Percentiles rank a stretch among this genome's conserved stretches.
phyloP scores from a whole-genome alignment of 2,888 invertebrate species.

The Anodontia alba region DNA sequence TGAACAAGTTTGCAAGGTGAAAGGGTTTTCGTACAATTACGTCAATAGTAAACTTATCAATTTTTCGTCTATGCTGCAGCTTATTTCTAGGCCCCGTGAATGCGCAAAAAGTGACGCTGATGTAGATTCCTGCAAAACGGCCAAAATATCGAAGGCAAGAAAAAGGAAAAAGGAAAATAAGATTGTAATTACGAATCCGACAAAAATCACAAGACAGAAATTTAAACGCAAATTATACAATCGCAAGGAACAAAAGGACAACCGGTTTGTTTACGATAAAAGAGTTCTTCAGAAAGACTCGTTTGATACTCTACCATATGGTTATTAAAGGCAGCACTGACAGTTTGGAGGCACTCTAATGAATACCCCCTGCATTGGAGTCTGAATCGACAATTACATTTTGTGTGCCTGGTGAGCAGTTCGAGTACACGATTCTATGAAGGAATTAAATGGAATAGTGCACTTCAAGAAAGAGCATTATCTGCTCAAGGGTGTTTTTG shows the following conservation, averaged over 20 bases:
- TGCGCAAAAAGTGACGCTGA: too few species aligned
- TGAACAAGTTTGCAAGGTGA: background rate
- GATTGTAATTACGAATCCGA: background rate
- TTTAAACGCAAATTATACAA: background rate
- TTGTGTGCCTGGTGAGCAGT: too few species aligned
- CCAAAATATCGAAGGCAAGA: background rate
- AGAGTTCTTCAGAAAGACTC: background rate
- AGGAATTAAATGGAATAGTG: too few species aligned
- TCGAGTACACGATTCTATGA: too few species aligned
- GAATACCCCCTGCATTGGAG: too few species aligned
- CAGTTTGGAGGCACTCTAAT: background rate
- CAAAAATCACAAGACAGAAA: background rate
- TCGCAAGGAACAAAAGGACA: background rate
- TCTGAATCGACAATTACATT: too few species aligned
- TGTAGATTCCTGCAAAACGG: too few species aligned
- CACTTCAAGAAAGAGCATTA: too few species aligned
- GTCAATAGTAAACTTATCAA: background rate
- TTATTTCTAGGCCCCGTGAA: background rate
- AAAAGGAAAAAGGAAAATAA: background rate
- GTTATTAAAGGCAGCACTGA: background rate
- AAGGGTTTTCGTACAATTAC: background rate
- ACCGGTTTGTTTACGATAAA: background rate
- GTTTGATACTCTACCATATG: background rate
- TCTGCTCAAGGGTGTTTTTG: too few species aligned
- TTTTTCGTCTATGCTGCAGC: background rate